Conservation (phyloP, 2,113 vertebrate genomes). For the Zosterops pallidus region DNA sequence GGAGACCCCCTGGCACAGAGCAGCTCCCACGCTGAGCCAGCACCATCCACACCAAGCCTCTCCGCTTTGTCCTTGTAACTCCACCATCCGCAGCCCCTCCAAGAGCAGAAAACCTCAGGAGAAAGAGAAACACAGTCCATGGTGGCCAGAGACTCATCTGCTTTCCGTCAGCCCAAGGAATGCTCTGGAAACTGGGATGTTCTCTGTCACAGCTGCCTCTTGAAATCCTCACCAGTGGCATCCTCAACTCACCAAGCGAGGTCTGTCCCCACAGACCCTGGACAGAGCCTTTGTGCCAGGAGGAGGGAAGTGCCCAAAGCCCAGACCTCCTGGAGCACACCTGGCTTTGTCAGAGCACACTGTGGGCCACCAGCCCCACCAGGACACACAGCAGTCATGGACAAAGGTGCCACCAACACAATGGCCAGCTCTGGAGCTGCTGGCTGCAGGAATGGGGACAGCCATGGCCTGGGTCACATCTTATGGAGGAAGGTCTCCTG, state of each 20-base stretch:
- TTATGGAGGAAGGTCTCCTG: not conserved
- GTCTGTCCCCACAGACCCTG: not conserved
- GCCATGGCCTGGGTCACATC: accelerated
- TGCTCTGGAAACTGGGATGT: not conserved
- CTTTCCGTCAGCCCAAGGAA: not conserved
- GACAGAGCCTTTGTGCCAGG: not conserved
- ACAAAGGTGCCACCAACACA: not conserved
- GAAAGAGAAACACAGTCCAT: not conserved
- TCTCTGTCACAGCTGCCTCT: not conserved
- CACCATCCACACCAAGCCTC: not conserved
- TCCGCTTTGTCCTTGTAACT: not conserved
- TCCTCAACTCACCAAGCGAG: not conserved
- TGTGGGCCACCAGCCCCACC: not conserved
- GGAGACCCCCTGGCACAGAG: not conserved
- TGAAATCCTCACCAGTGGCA: not conserved
- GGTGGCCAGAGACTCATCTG: not conserved
- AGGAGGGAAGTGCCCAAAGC: not conserved
- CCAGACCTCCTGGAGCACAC: not conserved
- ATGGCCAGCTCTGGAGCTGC: not conserved
- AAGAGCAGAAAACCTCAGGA: not conserved
- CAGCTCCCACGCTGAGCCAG: not conserved
- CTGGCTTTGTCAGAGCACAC: accelerated
- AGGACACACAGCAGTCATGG: accelerated
- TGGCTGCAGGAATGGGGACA: not conserved
- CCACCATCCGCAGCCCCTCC: not conserved